Evolutionary conservation across 2,888 invertebrate genomes (phyloP).

Genomic region (Apamea monoglypha): DNA sequence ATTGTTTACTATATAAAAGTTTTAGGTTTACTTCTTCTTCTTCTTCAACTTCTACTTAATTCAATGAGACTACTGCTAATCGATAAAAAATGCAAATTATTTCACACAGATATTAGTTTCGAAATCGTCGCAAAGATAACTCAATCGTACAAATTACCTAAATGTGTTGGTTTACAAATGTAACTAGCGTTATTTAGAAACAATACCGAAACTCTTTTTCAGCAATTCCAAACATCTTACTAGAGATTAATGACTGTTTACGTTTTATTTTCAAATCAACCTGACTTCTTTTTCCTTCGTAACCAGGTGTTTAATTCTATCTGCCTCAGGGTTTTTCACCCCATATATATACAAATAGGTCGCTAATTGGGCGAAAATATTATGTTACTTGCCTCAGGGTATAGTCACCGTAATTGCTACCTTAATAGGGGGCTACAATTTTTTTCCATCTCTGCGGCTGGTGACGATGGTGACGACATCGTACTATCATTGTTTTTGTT

Average conservation of each 20-base stretch:
- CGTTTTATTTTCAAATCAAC: conserved; percentile 63
- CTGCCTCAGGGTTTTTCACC: conserved; percentile 71
- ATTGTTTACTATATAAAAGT: too few species aligned
- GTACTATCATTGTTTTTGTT: conserved; percentile 34
- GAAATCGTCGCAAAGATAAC: conserved; percentile 37
- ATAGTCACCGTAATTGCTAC: conserved; percentile 45
- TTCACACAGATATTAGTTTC: background rate
- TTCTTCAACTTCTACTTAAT: background rate
- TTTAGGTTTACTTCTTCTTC: background rate
- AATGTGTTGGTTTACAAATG: conserved; percentile 69
- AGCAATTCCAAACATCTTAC: conserved; percentile 70
- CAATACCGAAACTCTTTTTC: conserved; percentile 70
- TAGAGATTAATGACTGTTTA: conserved; percentile 71
- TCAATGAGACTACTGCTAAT: background rate
- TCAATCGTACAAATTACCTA: conserved; percentile 44
- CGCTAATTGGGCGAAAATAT: conserved; percentile 79
- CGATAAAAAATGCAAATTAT: conserved; percentile 6
- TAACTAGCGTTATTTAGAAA: conserved; percentile 74
- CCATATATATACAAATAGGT: conserved; percentile 62
- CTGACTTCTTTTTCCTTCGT: conserved; percentile 60
- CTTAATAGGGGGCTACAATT: conserved; percentile 9
- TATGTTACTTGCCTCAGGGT: conserved; percentile 74
- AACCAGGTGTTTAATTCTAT: background rate
- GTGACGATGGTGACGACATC: conserved; percentile 8
- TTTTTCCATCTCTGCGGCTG: background rate